phyloP scores from a whole-genome alignment of 2,888 invertebrate genomes.

The Sarcophaga rosellei region DNA sequence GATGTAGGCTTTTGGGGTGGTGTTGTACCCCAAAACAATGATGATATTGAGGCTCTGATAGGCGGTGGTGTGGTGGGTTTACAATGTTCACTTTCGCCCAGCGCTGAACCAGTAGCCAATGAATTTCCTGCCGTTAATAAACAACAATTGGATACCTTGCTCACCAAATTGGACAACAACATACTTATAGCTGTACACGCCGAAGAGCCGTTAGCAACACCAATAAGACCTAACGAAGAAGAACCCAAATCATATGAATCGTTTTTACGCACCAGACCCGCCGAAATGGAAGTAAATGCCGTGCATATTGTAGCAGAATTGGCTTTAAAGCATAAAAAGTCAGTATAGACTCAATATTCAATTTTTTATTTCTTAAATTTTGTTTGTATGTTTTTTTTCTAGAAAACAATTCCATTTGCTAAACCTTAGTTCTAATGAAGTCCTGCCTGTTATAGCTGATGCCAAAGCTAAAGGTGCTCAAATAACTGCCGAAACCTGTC shows the following conservation, averaged over 20 bases:
- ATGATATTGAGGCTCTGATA: slow-evolving; percentile 83
- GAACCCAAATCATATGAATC: slow-evolving; percentile 85
- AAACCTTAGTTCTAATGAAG: slow-evolving; percentile 85
- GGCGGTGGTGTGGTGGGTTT: slow-evolving; percentile 87
- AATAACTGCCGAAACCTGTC: slow-evolving; percentile 88
- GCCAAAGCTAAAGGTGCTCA: slow-evolving; percentile 82
- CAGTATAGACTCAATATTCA: neutral
- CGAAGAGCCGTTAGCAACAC: slow-evolving; percentile 83
- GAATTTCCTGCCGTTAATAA: slow-evolving; percentile 86
- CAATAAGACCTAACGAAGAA: slow-evolving; percentile 73
- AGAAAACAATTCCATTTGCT: slow-evolving; percentile 87
- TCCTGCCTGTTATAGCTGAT: slow-evolving; percentile 83
- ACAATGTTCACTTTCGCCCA: slow-evolving; percentile 87
- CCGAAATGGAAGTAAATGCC: slow-evolving; percentile 86
- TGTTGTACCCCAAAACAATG: slow-evolving; percentile 80
- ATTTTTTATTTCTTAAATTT: neutral
- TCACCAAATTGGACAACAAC: slow-evolving; percentile 84
- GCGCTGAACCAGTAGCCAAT: slow-evolving; percentile 83
- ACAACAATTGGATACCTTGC: slow-evolving; percentile 83
- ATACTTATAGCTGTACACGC: slow-evolving; percentile 88
- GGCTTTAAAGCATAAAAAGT: slow-evolving; percentile 77
- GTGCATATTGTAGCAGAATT: slow-evolving; percentile 84
- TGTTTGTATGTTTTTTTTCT: slow-evolving; percentile 56
- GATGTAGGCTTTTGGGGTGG: slow-evolving; percentile 92
- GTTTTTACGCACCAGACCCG: slow-evolving; percentile 85